Conservation (phyloP, 2,113 vertebrate genomes). For the Paraplagusia blochii region DNA sequence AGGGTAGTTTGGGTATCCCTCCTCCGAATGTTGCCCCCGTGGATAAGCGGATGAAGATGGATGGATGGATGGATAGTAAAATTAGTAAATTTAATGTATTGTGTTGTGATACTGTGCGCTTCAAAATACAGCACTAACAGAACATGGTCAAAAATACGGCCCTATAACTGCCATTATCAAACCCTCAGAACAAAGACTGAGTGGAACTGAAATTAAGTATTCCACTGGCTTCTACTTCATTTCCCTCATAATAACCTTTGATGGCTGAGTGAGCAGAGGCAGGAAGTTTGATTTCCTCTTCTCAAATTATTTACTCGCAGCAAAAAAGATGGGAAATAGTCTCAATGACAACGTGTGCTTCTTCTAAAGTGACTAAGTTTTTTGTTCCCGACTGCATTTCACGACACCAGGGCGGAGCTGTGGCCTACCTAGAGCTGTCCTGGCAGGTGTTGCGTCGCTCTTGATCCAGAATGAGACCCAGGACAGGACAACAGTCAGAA, state of each 20-base stretch:
- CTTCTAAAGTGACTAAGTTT: too few species aligned
- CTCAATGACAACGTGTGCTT: too few species aligned
- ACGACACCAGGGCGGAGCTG: neutral
- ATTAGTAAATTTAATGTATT: too few species aligned
- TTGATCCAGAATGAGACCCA: constrained; percentile 99
- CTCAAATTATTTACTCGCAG: neutral
- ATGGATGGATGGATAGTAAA: too few species aligned
- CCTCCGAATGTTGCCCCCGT: too few species aligned
- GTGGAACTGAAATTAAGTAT: constrained; percentile 10
- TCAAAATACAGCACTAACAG: constrained; percentile 1
- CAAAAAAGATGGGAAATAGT: too few species aligned
- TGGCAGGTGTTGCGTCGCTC: constrained; percentile 93
- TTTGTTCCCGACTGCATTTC: too few species aligned
- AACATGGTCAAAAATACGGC: constrained; percentile 1
- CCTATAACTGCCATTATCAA: constrained; percentile 10
- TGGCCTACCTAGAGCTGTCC: constrained; percentile 87
- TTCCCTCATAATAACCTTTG: constrained; percentile 1
- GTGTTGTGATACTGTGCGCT: too few species aligned
- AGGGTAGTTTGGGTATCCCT: too few species aligned
- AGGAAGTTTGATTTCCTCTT: neutral
- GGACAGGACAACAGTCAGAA: constrained; percentile 93
- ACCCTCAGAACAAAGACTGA: constrained; percentile 10
- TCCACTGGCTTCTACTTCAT: neutral
- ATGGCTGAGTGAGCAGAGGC: neutral
- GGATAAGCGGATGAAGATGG: too few species aligned